Conservation (phyloP, 1,140 invertebrate species). For the Armadillidium nasatum region DNA sequence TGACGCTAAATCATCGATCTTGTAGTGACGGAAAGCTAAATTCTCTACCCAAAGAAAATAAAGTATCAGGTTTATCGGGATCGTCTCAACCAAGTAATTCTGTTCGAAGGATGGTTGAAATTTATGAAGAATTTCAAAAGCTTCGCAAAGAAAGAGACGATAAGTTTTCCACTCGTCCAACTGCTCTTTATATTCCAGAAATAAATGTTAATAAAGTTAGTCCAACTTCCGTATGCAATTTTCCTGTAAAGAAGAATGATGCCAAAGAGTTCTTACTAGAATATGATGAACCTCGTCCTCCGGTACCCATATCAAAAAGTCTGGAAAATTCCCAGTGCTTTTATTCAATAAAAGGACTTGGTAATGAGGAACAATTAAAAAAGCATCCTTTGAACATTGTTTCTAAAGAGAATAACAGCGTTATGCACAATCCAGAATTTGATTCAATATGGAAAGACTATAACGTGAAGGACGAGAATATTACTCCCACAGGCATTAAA, state of each 20-base stretch:
- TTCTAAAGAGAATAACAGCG: too few relatives aligned
- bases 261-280: not conserved
- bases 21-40: not conserved
- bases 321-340: too few relatives aligned
- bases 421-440: too few relatives aligned
- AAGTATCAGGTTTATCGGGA: not conserved
- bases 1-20: not conserved
- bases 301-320: not conserved
- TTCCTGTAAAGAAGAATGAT: not conserved
- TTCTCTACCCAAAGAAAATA: not conserved
- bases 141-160: not conserved
- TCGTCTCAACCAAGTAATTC: not conserved
- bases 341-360: too few relatives aligned
- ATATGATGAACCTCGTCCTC: not conserved
- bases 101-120: not conserved
- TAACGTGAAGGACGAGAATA: too few relatives aligned
- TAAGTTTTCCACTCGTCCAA: not conserved
- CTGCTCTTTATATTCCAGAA: not conserved
- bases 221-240: not conserved
- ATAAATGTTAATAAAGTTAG: not conserved
- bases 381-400: too few relatives aligned
- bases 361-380: too few relatives aligned
- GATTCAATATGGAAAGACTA: too few relatives aligned
- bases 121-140: conserved; percentile 1
- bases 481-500: too few relatives aligned